Base-by-base conservation (phyloP, 23 tunicate species). In the Ciona savignyi region DNA sequence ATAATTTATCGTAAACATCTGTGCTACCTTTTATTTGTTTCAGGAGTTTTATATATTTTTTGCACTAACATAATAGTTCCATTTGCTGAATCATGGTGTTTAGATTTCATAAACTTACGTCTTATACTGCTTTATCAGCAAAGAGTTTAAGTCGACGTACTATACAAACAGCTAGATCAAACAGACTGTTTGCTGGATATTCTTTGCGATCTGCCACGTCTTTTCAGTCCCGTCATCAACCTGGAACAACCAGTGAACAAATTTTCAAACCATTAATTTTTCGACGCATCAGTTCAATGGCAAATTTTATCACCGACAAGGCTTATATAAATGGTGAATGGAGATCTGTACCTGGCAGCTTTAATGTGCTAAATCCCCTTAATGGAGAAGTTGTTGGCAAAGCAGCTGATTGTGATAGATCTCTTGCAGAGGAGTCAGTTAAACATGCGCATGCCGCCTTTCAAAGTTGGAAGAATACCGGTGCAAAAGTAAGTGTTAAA, bases 251-350 rank as follows among this genome's bases (percentile, higher is more conserved):
- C n/a, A n/a, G n/a, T n/a, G n/a, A n/a, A n/a, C n/a, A n/a, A n/a
- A n/a, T n/a, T n/a, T n/a, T n/a, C n/a, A n/a, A n/a, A n/a, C n/a
- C n/a, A n/a, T n/a, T 42, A 15, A 42, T 9, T 42, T 42, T 6
- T 15, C 56, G 56, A 42, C 9, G 56, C 56, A 42, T 6, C 9
- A 42, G 56, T 42, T 9, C 9, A 42, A 89, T 89, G 96, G 74
- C 80, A 33, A 30, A 70, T 9, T 83, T 77, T 85, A 26, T 91
- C 23, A 76, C 83, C 26, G 73, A 80, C 42, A 78, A 86, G 56
- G 79, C 75, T 66, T 87, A 70, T 75, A 67, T 94, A 0, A 83
- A 87, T 71, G 99, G 95, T 33, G 51, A 75, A 51, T 87, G 82
- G 83, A 35, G 35, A 70, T 3, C 56, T n/a, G 73, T 77, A 11